phyloP scores from a whole-genome alignment of 2,113 vertebrate genomes.

The Lasiurus borealis region DNA sequence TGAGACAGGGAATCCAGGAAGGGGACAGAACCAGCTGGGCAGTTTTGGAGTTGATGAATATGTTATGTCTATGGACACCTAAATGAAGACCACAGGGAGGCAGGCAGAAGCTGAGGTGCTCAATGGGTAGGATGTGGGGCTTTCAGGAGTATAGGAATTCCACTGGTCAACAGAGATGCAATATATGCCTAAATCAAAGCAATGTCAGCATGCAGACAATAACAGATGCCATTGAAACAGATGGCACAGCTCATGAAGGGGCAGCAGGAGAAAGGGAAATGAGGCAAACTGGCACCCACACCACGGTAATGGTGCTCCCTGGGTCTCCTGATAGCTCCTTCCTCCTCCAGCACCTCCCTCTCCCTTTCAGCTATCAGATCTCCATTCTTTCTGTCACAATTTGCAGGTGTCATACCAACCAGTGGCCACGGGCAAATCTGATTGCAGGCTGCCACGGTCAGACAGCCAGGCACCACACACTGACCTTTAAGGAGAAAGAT shows the following conservation, averaged over 20 bases:
- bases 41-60: conserved; percentile 11
- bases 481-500: conserved; percentile 92
- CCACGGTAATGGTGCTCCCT: not conserved
- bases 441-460: conserved; percentile 84
- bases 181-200: conserved; percentile 37
- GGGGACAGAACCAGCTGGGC: not conserved
- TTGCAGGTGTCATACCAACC: conserved; percentile 84
- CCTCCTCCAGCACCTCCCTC: conserved; percentile 34
- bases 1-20: not conserved
- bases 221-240: not conserved
- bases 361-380: conserved; percentile 77
- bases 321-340: conserved; percentile 18
- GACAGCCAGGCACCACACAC: conserved; percentile 88
- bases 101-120: not conserved
- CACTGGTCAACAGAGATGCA: not conserved
- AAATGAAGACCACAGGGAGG: not conserved
- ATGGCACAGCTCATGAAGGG: conserved; percentile 7
- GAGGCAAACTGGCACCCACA: not conserved
- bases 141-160: not conserved
- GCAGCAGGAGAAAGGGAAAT: not conserved
- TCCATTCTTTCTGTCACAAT: conserved; percentile 85
- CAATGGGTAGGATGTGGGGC: not conserved
- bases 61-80: not conserved
- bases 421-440: conserved; percentile 85
- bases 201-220: not conserved